Evolutionary conservation across 2,797 vertebrate genomes (phyloP).

Genomic region (Cyclopterus lumpus): DNA sequence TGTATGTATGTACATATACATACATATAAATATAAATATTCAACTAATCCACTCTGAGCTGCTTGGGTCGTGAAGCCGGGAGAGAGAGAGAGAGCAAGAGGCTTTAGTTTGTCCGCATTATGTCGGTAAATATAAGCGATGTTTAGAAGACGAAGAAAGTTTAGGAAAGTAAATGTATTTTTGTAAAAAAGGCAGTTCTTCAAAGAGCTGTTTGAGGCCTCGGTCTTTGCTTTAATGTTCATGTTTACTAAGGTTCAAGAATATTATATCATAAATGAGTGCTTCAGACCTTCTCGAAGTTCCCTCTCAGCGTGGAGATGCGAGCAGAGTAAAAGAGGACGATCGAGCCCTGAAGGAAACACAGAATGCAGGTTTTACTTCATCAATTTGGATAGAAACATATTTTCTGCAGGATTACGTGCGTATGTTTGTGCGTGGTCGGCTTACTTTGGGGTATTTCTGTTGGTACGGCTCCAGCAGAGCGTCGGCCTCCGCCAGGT

Average conservation of each 20-base stretch:
- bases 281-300: constrained; percentile 88
- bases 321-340: constrained; percentile 96
- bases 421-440: background rate
- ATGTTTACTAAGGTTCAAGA: background rate
- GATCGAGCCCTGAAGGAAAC: constrained; percentile 88
- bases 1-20: too few relatives aligned
- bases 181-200: background rate
- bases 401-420: background rate
- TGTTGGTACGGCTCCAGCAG: constrained; percentile 92
- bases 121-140: too few relatives aligned
- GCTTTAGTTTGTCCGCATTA: too few relatives aligned
- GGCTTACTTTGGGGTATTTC: constrained; percentile 90
- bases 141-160: too few relatives aligned
- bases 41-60: too few relatives aligned
- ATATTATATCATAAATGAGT: background rate
- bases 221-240: background rate
- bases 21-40: too few relatives aligned
- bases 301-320: constrained; percentile 90
- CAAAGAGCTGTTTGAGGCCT: background rate
- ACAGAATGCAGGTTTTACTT: background rate
- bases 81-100: too few relatives aligned
- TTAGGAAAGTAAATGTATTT: too few relatives aligned
- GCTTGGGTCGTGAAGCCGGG: too few relatives aligned
- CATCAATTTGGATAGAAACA: background rate
- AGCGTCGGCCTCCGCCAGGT: constrained; percentile 90